These are phyloP conservation scores for Bungarus multicinctus DNA, from an alignment of 2,113 vertebrate genomes.

Conservation along the genomic window DNA sequence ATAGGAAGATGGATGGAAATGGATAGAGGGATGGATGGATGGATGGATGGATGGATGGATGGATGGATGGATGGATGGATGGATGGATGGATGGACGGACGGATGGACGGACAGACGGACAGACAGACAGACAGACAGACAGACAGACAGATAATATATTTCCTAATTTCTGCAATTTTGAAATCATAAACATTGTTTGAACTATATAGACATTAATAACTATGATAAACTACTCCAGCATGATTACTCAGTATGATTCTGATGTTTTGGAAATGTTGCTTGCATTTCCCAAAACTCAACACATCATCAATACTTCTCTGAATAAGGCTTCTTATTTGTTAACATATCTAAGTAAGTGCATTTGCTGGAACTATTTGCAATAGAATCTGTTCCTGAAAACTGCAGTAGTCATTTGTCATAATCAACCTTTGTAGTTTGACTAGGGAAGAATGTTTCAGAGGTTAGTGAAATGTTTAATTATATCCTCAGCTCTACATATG, in stretches of 20 bases:
- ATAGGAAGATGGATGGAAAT: not conserved
- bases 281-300: conserved; percentile 23
- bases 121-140: no score
- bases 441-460: conserved; percentile 18
- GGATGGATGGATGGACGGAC: not conserved
- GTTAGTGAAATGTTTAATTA: not conserved
- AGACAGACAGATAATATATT: no score
- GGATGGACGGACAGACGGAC: not conserved
- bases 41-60: not conserved
- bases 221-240: not conserved
- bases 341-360: conserved; percentile 2
- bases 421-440: conserved; percentile 5
- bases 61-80: not conserved
- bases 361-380: conserved; percentile 32
- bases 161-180: not conserved
- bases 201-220: not conserved
- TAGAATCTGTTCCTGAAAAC: conserved; percentile 37
- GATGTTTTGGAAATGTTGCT: not conserved
- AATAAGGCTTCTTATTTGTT: conserved; percentile 14
- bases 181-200: not conserved
- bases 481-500: not conserved
- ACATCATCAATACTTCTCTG: not conserved
- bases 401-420: conserved; percentile 3
- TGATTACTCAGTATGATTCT: not conserved
- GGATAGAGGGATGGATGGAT: not conserved